Evolutionary conservation across 2,113 vertebrate genomes (phyloP).

Genomic region (Pseudolaguvia tuberculata): DNA sequence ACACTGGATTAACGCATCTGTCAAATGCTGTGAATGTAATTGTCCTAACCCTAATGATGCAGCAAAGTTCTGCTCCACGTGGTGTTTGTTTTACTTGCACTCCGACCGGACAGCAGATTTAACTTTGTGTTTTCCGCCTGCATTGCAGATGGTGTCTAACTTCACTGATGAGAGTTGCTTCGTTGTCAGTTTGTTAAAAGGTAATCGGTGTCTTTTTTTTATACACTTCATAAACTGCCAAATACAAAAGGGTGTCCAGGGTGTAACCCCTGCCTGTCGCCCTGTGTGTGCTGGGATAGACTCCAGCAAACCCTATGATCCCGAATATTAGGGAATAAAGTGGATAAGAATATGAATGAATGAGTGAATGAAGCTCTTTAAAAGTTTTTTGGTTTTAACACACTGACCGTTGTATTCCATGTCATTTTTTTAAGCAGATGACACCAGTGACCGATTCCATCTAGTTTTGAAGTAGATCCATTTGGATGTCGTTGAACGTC

Average conservation of each 20-base stretch:
- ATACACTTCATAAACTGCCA: not conserved
- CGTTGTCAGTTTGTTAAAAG: slow-evolving; percentile 90
- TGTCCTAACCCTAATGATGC: too few species aligned
- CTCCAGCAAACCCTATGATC: too few species aligned
- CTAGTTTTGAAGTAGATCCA: slow-evolving; percentile 86
- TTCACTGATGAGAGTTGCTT: slow-evolving; percentile 95
- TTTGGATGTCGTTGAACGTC: slow-evolving; percentile 47
- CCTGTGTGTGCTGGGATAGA: too few species aligned
- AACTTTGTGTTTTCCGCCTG: not conserved
- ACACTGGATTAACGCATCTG: too few species aligned
- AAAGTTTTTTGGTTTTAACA: not conserved
- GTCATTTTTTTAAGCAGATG: slow-evolving; percentile 69
- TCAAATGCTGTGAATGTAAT: too few species aligned
- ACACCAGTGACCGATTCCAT: slow-evolving; percentile 87
- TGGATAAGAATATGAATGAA: too few species aligned
- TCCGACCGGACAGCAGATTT: not conserved
- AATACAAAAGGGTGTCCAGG: too few species aligned
- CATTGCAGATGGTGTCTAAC: slow-evolving; percentile 91
- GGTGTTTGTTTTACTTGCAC: not conserved
- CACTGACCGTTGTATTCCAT: not conserved
- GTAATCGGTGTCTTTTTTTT: slow-evolving; percentile 56
- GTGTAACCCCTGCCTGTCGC: too few species aligned
- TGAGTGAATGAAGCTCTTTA: too few species aligned
- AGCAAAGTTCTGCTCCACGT: not conserved
- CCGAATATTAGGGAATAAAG: too few species aligned